Base-by-base conservation (phyloP, 2,888 invertebrate genomes). In the Pammene aurita region DNA sequence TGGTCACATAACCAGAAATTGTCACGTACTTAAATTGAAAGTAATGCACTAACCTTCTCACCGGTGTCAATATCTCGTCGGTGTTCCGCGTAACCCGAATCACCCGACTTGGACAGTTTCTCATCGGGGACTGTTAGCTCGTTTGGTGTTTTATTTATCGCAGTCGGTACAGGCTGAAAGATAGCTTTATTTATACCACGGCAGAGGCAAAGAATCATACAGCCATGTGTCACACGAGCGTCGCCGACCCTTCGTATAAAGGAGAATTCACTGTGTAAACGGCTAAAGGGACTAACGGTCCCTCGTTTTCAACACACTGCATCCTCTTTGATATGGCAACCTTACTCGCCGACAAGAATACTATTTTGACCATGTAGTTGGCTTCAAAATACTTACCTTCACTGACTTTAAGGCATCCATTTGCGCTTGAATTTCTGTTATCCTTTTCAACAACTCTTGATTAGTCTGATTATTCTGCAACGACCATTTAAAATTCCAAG, bases 41-140 rank as follows among this genome's bases (percentile, higher is more conserved):
- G 26, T 2, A 26, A 26, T 2, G 26, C 26, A 26, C 26, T 26
- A 26, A 26, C 83, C 77, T 78, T 80, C 50, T 78, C 77, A n/a
- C 80, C 78, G 0, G 73, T 71, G 9, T 61, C 44, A 1, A 77
- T 76, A 10, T 75, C 72, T 71, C 76, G 80, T 52, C 72, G 79
- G 26, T 75, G 78, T 1, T 89, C 88, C 5, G 78, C 74, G 63
- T 82, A 88, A 0, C 88, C 88, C 0, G 89, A 87, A 64, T 89
- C 88, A n/a, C 88, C 86, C 0, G 81, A 77, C 44, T 75, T 81
- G 0, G 76, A 76, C 6, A 64, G 18, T 54, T 74, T 71, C 0
- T 73, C 72, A 14, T 57, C 68, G 11, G 57, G 41, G 0, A 55
- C 58, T 4, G 65, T 44, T 2, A 64, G 26, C 13, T 55, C 14